These are phyloP conservation scores for Lordiphosa mommai DNA, from an alignment of 1,140 invertebrate species.

Conservation along the genomic window DNA sequence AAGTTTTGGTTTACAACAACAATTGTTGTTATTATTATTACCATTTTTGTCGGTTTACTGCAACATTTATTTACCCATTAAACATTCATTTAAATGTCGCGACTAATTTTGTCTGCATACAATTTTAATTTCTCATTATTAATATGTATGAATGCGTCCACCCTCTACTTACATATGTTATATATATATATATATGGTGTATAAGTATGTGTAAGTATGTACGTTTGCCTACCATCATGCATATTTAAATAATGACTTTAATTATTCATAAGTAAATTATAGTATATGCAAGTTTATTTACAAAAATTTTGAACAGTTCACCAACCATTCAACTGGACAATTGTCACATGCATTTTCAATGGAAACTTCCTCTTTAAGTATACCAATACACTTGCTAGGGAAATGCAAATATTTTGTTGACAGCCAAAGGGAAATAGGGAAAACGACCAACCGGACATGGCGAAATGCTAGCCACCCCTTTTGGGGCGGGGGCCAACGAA, in stretches of 20 bases:
- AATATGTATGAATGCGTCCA: conserved; percentile 37
- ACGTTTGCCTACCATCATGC: conserved; percentile 24
- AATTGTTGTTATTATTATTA: conserved; percentile 26
- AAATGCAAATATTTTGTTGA: conserved; percentile 75
- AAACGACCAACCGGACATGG: conserved; percentile 67
- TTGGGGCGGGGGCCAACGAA: conserved; percentile 27
- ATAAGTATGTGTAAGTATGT: conserved; percentile 15
- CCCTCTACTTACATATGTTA: conserved; percentile 9
- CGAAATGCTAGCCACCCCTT: conserved; percentile 12
- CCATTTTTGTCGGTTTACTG: conserved; percentile 6
- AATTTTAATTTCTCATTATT: conserved; percentile 62
- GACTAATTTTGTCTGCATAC: conserved; percentile 60
- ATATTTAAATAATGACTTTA: conserved; percentile 52
- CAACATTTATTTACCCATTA: conserved; percentile 70
- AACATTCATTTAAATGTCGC: conserved; percentile 75
- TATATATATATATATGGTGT: conserved; percentile 4
- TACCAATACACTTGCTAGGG: conserved; percentile 4
- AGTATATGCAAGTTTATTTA: conserved; percentile 62
- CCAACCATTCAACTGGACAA: conserved; percentile 39
- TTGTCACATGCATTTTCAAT: conserved; percentile 55
- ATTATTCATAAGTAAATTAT: conserved; percentile 42
- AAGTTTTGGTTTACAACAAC: background rate
- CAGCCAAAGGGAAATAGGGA: conserved; percentile 21
- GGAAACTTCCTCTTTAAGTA: conserved; percentile 9
- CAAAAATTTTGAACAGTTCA: conserved; percentile 46